Evolutionary conservation across 1,140 invertebrate species (phyloP), one percentile per base, ranked within the genome.

Genomic region (Ptiloglossa arizonensis): DNA sequence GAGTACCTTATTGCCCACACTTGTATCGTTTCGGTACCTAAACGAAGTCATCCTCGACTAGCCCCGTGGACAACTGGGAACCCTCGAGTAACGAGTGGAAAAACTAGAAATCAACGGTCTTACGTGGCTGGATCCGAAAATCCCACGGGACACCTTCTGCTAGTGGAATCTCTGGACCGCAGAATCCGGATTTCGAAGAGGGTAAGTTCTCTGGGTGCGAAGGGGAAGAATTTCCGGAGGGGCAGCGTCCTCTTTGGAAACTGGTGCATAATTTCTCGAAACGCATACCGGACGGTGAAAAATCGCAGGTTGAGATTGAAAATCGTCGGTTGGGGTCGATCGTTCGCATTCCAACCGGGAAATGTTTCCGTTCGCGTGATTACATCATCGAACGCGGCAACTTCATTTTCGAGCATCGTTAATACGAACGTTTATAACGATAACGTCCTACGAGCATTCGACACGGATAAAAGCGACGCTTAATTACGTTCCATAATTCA

Each of bases 141-240:
- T 86, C 83, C 68, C 84, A 86, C 80, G 76, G 76, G 57, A 59
- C 69, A 56, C 68, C 74, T 72, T 68, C 74, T 29, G 69, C 56
- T 59, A 76, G 38, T 59, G 68, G 80, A 72, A 74, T 52, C 68
- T 44, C 74, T 86, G 84, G 83, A 85, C 84, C 84, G 75, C 75
- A 85, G 73, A 79, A 82, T 86, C 83, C 83, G 79, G 84, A 82
- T 85, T 82, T 82, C 67, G 57, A 79, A 84, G 74, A 71, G 75
- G 63, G 60, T 79, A 75, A 72, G 70, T 82, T 57, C 75, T 86
- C 83, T 71, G 27, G 17, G 52, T 32, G 73, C 63, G 68, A 79
- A 69, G 46, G 79, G 79, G 70, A 81, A 79, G 62, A 57, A 67
- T 82, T 59, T 72, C 59, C n/a, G n/a, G 52, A 46, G 57, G 69